Evolutionary conservation across 2,113 vertebrate genomes (phyloP).

Genomic region (Periophthalmus modestus): DNA sequence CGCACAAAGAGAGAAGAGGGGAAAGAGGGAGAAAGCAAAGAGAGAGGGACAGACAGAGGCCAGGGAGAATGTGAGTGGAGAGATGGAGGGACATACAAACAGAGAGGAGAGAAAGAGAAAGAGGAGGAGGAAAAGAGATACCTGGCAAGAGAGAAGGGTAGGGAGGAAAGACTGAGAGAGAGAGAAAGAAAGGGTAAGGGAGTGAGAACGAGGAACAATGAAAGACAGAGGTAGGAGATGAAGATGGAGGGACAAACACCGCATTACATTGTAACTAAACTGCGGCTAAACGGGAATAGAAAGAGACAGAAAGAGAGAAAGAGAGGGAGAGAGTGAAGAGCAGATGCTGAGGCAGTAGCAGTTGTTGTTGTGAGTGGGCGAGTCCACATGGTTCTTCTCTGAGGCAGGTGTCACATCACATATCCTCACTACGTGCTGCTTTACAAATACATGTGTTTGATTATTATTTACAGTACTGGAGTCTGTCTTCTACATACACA

Average conservation of each 20-base stretch:
- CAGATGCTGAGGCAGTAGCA: constrained; percentile 26
- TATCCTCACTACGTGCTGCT: background rate
- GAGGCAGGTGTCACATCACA: constrained; percentile 23
- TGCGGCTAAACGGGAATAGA: too few species aligned
- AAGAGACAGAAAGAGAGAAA: background rate
- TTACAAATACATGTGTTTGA: constrained; percentile 5
- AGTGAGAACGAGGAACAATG: too few species aligned
- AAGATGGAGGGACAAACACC: constrained; percentile 4
- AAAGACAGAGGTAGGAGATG: background rate
- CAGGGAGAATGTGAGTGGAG: constrained; percentile 10
- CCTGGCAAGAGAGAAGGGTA: background rate
- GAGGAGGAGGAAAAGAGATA: constrained; percentile 7
- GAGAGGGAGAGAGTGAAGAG: constrained; percentile 18
- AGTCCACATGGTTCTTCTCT: constrained; percentile 17
- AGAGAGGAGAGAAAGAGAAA: background rate
- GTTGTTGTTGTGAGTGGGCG: constrained; percentile 26
- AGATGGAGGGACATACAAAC: background rate
- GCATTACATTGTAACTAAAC: too few species aligned
- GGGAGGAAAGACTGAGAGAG: constrained; percentile 7
- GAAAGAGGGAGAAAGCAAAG: too few species aligned
- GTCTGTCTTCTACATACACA: background rate
- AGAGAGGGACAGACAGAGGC: background rate
- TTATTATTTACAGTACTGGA: background rate
- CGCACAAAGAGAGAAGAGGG: too few species aligned
- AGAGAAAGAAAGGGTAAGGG: background rate